Evolutionary conservation across 1,140 invertebrate species (phyloP).

Genomic region (Macrobrachium rosenbergii): DNA sequence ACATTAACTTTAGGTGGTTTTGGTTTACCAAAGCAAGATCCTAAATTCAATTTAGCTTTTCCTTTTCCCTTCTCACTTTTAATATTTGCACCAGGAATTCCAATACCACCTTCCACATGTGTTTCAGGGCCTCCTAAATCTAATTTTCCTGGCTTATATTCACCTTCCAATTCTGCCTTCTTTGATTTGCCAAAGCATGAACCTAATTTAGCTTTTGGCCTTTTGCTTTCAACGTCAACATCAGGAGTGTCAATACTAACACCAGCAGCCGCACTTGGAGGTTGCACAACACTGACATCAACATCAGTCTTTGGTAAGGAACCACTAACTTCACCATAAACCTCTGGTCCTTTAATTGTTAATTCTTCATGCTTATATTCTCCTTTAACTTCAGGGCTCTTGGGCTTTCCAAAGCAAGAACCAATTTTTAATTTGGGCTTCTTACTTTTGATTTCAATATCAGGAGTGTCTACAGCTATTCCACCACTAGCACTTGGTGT

Average conservation of each 20-base stretch:
- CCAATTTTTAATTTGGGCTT: conserved; percentile 41
- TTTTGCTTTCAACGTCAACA: too few relatives aligned
- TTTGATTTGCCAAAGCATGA: neutral
- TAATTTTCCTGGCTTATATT: conserved; percentile 8
- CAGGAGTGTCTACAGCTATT: conserved; percentile 9
- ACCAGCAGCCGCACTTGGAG: too few relatives aligned
- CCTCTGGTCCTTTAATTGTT: conserved; percentile 29
- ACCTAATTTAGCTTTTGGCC: neutral
- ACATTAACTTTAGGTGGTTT: conserved; percentile 15
- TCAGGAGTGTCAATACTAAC: neutral
- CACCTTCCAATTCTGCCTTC: conserved; percentile 1
- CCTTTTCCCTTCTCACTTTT: neutral
- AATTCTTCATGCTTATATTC: conserved; percentile 6
- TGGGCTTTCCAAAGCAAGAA: conserved; percentile 56
- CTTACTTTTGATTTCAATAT: conserved; percentile 33
- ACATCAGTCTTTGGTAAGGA: too few relatives aligned
- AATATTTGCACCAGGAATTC: neutral
- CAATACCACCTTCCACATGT: neutral
- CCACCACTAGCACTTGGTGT: conserved; percentile 2
- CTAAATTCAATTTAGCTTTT: conserved; percentile 23
- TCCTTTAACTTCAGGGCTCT: conserved; percentile 30
- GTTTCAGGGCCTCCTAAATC: neutral
- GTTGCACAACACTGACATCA: too few relatives aligned
- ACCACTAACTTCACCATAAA: neutral
- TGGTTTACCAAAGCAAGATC: conserved; percentile 33